These are phyloP conservation scores for Harmothoe impar DNA, from an alignment of 2,888 invertebrate species.

Conservation along the genomic window DNA sequence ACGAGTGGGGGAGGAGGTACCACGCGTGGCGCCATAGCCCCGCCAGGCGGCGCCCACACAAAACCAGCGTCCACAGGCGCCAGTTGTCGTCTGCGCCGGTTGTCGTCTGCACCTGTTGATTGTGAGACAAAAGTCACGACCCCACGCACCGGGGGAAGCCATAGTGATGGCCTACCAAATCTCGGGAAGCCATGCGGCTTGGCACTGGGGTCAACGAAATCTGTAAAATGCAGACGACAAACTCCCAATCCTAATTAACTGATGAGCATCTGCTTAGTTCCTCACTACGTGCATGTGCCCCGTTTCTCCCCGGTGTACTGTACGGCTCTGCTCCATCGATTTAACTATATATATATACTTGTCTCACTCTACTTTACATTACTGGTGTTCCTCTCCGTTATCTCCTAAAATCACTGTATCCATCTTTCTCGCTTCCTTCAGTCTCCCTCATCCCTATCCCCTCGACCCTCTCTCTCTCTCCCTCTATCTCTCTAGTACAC, in stretches of 20 bases:
- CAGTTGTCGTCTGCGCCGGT: neutral
- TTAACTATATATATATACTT: too few relatives aligned
- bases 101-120: slow-evolving; percentile 43
- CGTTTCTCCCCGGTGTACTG: too few relatives aligned
- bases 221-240: neutral
- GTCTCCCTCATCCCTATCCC: neutral
- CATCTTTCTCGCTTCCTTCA: neutral
- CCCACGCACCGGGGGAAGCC: slow-evolving; percentile 20
- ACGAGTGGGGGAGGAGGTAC: neutral
- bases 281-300: too few relatives aligned
- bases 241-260: neutral
- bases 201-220: neutral
- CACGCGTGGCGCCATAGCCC: neutral
- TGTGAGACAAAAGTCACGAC: slow-evolving; percentile 39
- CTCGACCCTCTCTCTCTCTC: neutral
- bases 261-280: neutral
- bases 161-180: neutral
- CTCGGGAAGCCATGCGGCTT: slow-evolving; percentile 22
- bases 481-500: neutral
- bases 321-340: too few relatives aligned
- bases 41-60: neutral
- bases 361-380: too few relatives aligned
- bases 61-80: neutral
- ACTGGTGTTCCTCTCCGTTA: neutral
- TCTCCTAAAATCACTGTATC: neutral